Base-by-base conservation (phyloP, 2,797 vertebrate genomes). In the Rhinophrynus dorsalis region DNA sequence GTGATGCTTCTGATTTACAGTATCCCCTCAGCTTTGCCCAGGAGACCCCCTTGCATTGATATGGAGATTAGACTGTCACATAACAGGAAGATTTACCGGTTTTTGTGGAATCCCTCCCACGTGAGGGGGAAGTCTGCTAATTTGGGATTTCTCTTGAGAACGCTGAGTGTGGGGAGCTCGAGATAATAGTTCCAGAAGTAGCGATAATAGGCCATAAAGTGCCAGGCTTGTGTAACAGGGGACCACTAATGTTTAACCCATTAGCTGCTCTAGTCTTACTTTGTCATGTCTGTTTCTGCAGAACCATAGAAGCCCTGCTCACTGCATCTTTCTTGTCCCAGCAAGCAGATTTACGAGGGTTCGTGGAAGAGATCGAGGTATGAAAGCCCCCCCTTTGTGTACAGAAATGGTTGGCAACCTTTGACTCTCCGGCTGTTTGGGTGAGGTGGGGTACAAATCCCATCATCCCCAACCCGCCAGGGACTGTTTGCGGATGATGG, bases 301-400 rank as follows among this genome's bases (percentile, higher is more conserved):
- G 97, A 37, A 98, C 96, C 17, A 91, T 94, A 32, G 86, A 90
- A 74, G 97, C 95, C 50, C 86, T 99, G 79, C 94, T 93, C 75
- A 94, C 95, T 0, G 96, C 97, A 1, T 93, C 95, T 27, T 88
- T 94, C 52, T 91, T 99, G 40, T 96, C 97, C 73, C 92, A 95
- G 82, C 93, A 99, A 78, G 93, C 95, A 18, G 94, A 99, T 67
- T 87, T 99, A 0, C 92, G 93, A 59, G 88, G 89, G 76, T 96
- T 99, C 29, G 87, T 97, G 74, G 96, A 99, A 73, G 97, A 99
- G 79, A 98, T 99, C 60, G 97, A 99, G 94, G 97, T 98, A 80
- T 87, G 57, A 33, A 27, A 37, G 23, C n/a, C 6, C 40, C 9
- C 3, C 7, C 13, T 29, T 1, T 32, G 10, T 51, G 44, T 59